Percentiles rank a stretch among this genome's conserved stretches.
Conservation (phyloP, 2,888 invertebrate species). For the Amphipoea oculea region DNA sequence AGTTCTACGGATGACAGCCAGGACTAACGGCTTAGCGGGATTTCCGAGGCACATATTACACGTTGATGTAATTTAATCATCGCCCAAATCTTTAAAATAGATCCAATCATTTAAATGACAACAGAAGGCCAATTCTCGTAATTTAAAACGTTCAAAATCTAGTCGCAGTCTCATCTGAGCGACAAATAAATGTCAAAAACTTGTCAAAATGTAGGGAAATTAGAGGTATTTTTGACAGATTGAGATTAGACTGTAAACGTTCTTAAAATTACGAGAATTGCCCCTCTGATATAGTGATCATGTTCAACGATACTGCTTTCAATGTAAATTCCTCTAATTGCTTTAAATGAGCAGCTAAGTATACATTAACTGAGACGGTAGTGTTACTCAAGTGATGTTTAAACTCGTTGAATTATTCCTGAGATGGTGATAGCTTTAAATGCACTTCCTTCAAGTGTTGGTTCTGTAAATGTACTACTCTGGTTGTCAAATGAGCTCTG, state of each 20-base stretch:
- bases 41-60: not conserved
- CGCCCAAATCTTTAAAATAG: not conserved
- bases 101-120: not conserved
- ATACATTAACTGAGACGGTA: conserved; percentile 8
- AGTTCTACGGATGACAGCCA: not conserved
- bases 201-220: no score
- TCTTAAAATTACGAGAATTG: no score
- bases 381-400: conserved; percentile 7
- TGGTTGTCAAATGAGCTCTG: conserved; percentile 17
- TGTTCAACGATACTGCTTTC: conserved; percentile 3
- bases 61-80: not conserved
- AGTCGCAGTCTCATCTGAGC: no score
- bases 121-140: no score
- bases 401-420: conserved; percentile 38
- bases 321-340: conserved; percentile 34
- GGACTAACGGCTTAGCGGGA: not conserved
- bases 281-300: not conserved
- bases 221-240: no score
- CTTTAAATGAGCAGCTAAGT: conserved; percentile 21
- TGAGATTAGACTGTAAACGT: no score
- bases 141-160: no score
- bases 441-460: conserved; percentile 45
- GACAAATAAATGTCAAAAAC: no score
- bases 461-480: conserved; percentile 33
- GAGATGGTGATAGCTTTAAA: conserved; percentile 22